Conservation (phyloP, 2,797 vertebrate species). For the Cirrhinus molitorella region DNA sequence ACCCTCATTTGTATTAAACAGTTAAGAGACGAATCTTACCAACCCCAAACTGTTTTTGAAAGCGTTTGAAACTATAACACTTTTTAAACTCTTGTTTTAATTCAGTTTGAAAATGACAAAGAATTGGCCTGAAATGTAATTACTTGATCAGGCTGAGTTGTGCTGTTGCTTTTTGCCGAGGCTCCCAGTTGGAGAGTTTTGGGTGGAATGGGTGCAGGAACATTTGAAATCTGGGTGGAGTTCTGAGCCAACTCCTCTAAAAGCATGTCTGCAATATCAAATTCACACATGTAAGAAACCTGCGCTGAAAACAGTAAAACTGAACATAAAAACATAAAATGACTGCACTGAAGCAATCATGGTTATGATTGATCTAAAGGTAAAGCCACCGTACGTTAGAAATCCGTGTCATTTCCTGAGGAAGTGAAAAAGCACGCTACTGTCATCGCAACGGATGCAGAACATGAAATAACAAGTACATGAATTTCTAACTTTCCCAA, state of each 20-base stretch:
- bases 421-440: constrained; percentile 37
- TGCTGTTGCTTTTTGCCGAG: constrained; percentile 33
- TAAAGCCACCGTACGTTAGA: neutral
- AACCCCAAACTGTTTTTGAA: neutral
- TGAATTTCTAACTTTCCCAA: neutral
- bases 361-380: neutral
- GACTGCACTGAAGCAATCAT: neutral
- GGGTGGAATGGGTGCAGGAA: constrained; percentile 7
- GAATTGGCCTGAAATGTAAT: neutral
- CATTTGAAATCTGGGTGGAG: constrained; percentile 36
- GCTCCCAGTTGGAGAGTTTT: constrained; percentile 4
- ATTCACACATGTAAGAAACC: neutral
- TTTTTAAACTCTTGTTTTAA: too few species aligned
- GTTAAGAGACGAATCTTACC: neutral
- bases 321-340: neutral
- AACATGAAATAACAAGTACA: neutral
- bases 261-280: constrained; percentile 71
- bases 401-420: constrained; percentile 39
- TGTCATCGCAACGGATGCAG: constrained; percentile 29
- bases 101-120: neutral
- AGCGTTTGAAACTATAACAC: too few species aligned
- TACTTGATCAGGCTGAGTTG: constrained; percentile 23
- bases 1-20: too few species aligned
- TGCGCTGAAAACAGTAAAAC: constrained; percentile 3
- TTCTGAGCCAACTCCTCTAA: constrained; percentile 73